These are phyloP conservation scores for Hoplostethus atlanticus DNA, from an alignment of 2,797 vertebrate species.

Conservation along the genomic window DNA sequence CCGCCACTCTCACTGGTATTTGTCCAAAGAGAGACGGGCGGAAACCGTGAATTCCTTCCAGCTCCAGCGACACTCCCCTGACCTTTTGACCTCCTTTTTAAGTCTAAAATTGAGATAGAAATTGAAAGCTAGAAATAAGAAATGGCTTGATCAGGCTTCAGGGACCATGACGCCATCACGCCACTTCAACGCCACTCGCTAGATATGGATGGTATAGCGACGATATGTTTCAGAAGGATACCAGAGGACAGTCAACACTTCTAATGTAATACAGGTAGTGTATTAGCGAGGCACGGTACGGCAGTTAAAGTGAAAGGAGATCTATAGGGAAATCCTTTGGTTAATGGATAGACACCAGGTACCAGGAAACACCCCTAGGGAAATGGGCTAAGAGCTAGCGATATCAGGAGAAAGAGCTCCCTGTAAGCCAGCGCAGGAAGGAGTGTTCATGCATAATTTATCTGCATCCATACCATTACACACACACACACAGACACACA, in stretches of 20 bases:
- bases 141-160: background rate
- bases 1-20: too few species aligned
- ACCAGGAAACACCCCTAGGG: slow-evolving; percentile 59
- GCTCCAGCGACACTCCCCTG: too few species aligned
- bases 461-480: slow-evolving; percentile 38
- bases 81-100: background rate
- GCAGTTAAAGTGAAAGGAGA: slow-evolving; percentile 44
- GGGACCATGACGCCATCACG: background rate
- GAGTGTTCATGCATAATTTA: slow-evolving; percentile 75
- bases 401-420: slow-evolving; percentile 68
- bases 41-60: too few species aligned
- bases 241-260: background rate
- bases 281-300: slow-evolving; percentile 20
- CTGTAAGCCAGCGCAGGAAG: slow-evolving; percentile 55
- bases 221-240: background rate
- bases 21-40: too few species aligned
- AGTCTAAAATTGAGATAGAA: background rate
- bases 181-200: background rate
- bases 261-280: slow-evolving; percentile 3
- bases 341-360: slow-evolving; percentile 53
- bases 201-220: background rate
- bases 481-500: slow-evolving; percentile 7
- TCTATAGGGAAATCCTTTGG: slow-evolving; percentile 47
- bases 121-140: background rate
- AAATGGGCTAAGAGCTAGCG: slow-evolving; percentile 59